Conservation (phyloP, 2,113 vertebrate genomes). For the Periophthalmus modestus region DNA sequence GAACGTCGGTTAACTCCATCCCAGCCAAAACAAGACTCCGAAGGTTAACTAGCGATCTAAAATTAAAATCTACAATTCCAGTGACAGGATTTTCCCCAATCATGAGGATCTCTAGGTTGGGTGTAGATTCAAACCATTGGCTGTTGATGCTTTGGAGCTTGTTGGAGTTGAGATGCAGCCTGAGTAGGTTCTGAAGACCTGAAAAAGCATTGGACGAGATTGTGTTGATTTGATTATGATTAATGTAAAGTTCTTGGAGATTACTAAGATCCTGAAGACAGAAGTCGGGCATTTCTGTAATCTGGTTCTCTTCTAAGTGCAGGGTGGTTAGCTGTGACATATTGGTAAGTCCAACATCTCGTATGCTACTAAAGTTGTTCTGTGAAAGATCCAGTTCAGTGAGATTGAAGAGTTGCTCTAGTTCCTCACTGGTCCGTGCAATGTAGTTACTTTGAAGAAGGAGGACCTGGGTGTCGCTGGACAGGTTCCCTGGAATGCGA, state of each 20-base stretch:
- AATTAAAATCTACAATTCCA: constrained; percentile 94
- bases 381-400: constrained; percentile 97
- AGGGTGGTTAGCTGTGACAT: constrained; percentile 95
- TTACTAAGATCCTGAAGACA: constrained; percentile 92
- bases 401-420: constrained; percentile 93
- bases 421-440: constrained; percentile 86
- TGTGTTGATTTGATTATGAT: constrained; percentile 95
- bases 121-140: constrained; percentile 95
- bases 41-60: constrained; percentile 88
- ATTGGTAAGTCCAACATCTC: constrained; percentile 89
- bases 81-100: constrained; percentile 97
- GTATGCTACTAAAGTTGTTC: constrained; percentile 93
- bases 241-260: constrained; percentile 97
- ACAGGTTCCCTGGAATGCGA: constrained; percentile 93
- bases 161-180: constrained; percentile 97
- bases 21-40: constrained; percentile 94
- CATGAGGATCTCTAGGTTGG: constrained; percentile 97
- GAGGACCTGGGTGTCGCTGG: constrained; percentile 95
- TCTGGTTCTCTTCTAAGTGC: constrained; percentile 97
- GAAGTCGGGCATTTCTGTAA: constrained; percentile 90
- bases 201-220: constrained; percentile 91
- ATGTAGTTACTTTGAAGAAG: constrained; percentile 98
- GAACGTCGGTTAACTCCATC: constrained; percentile 96
- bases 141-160: constrained; percentile 89
- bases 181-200: constrained; percentile 88